Base-by-base conservation (phyloP, 2,797 vertebrate genomes). In the Galagoides demidoff region DNA sequence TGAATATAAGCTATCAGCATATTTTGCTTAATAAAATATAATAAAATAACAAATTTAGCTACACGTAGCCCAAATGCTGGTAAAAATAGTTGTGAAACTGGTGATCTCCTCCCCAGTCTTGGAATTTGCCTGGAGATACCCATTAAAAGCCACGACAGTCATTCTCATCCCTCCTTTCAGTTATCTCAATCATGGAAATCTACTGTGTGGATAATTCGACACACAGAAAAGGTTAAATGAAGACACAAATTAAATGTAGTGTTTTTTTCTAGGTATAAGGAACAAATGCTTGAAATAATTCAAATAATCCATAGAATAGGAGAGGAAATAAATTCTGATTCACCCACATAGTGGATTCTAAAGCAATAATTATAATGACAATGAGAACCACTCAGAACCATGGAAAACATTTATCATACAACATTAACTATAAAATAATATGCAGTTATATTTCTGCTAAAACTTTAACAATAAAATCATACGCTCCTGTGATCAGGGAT, bases 221-320 rank as follows among this genome's bases (percentile, higher is more conserved):
- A 49, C 68, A 86, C 85, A 74, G 19, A 29, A 83, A 95, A 68
- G n/a, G 11, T 79, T 85, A 91, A 57, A 85, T 71, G 43, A 76
- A 90, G 43, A 66, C 9, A 91, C 90, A 43, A 87, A 63, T 19
- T 14, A 88, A 49, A 83, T 89, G 34, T 64, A 57, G 10, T 66
- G 13, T 73, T 78, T 95, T 84, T 43, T 73, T n/a, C 23, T 68
- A 74, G 61, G 59, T 79, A 5, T 52, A 52, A 86, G 25, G 61
- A 31, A 55, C 84, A 34, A 37, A 19, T 17, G 49, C 49, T 63
- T 39, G 39, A 57, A 39, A 37, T 22, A 61, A 55, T 5, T 66
- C 45, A 49, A 19, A 29, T 52, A 63, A 49, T 11, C 16, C 8
- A 78, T 5, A 3, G 20, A 64, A 8, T 29, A 89, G 52, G 34